Evolutionary conservation across 1,140 invertebrate species (phyloP).

Genomic region (Formica exsecta): DNA sequence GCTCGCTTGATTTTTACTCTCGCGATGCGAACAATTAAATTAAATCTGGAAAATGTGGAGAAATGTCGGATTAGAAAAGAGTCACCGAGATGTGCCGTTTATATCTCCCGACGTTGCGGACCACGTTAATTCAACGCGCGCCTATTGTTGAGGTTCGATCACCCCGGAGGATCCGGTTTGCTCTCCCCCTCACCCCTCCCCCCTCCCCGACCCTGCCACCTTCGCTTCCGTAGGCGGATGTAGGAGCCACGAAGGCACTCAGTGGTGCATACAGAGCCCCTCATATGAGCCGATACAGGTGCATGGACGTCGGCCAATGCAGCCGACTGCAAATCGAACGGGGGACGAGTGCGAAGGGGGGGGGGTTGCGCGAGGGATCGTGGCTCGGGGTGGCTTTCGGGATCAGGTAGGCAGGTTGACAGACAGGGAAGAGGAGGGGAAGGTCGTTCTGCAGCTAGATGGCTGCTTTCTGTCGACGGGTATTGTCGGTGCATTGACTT

Average conservation of each 20-base stretch:
- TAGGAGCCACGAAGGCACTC: constrained; percentile 31
- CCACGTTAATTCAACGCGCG: constrained; percentile 56
- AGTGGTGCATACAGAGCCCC: neutral
- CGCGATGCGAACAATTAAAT: neutral
- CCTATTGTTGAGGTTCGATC: constrained; percentile 70
- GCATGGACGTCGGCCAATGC: constrained; percentile 57
- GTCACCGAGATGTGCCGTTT: neutral
- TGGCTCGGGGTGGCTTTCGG: constrained; percentile 57
- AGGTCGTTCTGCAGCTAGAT: constrained; percentile 73
- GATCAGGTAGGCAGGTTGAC: constrained; percentile 38
- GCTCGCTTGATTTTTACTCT: neutral
- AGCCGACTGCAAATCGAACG: constrained; percentile 51
- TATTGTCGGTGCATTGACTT: constrained; percentile 82
- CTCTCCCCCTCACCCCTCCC: neutral
- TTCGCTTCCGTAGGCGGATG: neutral
- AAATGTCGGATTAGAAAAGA: neutral
- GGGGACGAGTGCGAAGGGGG: constrained; percentile 8
- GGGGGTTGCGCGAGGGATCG: constrained; percentile 32
- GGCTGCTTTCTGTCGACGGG: constrained; percentile 77
- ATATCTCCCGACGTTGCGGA: neutral
- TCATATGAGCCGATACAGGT: constrained; percentile 45
- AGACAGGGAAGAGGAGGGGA: constrained; percentile 1
- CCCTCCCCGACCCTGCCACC: neutral
- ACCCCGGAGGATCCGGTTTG: constrained; percentile 52
- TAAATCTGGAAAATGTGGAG: neutral